A percentile compares a stretch with the other conserved stretches of the same genome.
Conservation (phyloP, 2,888 invertebrate species). For the Dasypolia templi region DNA sequence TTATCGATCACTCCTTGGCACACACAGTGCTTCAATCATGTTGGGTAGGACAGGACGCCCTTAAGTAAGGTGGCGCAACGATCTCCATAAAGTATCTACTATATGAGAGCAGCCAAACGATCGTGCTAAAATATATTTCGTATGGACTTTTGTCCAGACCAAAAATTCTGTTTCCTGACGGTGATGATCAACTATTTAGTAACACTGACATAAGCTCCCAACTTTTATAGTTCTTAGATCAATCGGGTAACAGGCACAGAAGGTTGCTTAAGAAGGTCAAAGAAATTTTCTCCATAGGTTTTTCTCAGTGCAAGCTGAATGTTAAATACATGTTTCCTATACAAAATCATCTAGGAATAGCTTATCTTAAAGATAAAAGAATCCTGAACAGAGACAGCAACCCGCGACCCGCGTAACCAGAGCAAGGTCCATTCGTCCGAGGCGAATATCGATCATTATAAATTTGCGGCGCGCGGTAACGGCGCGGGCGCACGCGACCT, state of each 20-base stretch:
- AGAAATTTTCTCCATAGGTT: neutral
- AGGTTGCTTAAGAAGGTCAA: neutral
- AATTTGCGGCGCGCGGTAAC: slow-evolving; percentile 86
- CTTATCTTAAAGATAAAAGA: slow-evolving; percentile 39
- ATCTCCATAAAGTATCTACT: neutral
- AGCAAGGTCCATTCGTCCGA: slow-evolving; percentile 82
- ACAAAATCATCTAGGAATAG: neutral
- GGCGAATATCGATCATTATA: slow-evolving; percentile 89
- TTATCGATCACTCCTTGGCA: neutral
- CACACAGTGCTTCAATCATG: neutral
- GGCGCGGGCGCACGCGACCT: slow-evolving; percentile 88
- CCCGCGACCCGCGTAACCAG: slow-evolving; percentile 75
- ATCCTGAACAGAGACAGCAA: slow-evolving; percentile 51
- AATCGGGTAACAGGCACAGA: neutral
- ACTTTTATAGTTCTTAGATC: neutral
- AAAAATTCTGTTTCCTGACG: neutral
- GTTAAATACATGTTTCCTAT: neutral
- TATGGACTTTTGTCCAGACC: neutral
- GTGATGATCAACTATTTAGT: neutral
- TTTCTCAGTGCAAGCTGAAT: neutral
- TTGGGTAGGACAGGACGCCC: neutral
- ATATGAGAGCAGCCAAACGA: neutral
- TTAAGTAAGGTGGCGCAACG: too few species aligned
- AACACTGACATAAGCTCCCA: neutral
- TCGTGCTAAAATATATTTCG: neutral